Conservation (phyloP, 2,113 vertebrate species). For the Struthidea cinerea region DNA sequence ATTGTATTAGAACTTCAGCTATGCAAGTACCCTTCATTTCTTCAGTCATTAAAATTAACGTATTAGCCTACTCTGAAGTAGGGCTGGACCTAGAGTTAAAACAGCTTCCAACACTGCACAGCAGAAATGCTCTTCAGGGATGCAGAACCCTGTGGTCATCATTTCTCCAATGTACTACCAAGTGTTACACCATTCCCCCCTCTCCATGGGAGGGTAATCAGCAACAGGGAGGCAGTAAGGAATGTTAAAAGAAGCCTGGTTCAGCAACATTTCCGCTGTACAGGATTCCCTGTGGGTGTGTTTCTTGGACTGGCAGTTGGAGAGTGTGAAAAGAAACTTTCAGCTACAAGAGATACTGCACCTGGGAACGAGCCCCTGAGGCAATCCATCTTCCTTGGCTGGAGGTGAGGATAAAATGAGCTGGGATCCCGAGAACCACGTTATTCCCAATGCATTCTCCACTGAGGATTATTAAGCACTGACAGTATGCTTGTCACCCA, state of each 20-base stretch:
- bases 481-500: not conserved
- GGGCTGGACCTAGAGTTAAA: not conserved
- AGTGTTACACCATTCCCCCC: not conserved
- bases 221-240: not conserved
- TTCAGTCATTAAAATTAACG: not conserved
- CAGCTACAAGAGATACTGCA: not conserved
- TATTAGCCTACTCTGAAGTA: not conserved
- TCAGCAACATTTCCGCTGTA: not conserved
- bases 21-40: not conserved
- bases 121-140: not conserved
- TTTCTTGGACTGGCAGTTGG: not conserved
- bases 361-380: not conserved
- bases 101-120: not conserved
- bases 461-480: not conserved
- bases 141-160: not conserved
- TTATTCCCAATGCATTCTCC: not conserved
- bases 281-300: not conserved
- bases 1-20: constrained; percentile 11
- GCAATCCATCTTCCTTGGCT: not conserved
- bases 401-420: not conserved
- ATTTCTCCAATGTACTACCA: not conserved
- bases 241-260: not conserved
- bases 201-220: not conserved
- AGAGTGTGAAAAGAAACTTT: not conserved
- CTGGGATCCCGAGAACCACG: not conserved